Evolutionary conservation across 2,113 vertebrate genomes (phyloP), one percentile per base, ranked within the genome.

Genomic region (Phrynosoma platyrhinos): DNA sequence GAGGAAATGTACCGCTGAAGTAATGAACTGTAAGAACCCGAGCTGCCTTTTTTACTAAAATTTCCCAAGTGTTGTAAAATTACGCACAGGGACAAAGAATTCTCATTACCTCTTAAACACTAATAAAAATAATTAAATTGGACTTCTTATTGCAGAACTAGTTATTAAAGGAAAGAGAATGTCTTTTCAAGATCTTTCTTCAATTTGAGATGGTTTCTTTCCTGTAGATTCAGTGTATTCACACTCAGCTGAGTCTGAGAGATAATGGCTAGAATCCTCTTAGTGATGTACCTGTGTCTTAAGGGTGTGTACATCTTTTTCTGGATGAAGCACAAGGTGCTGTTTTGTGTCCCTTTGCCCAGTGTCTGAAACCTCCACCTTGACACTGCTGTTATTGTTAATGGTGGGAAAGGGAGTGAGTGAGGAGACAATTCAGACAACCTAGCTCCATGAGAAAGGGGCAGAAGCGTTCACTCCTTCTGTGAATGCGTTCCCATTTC

Each of bases 11-110:
- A 74, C 23, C 10, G 40, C 3, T 52, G 78, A 55, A 89, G 58
- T 84, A 84, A 90, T 76, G 77, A 87, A 80, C 55, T 40, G 52
- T 87, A 74, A 79, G 75, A 84, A 79, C 82, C 84, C 32, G 32
- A 62, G n/a, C 18, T 55, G 32, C 25, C 13, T 62, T 62, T 12
- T 87, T 81, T 84, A 85, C 77, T 74, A 71, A 87, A 58, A 87
- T 87, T 87, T 85, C 71, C 85, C 69, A 87, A 85, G 58, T 69
- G 82, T 30, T 82, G 27, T 77, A 88, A 69, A 90, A 76, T 87
- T 87, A 90, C 47, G 81, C 82, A 81, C 16, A 58, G 71, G 71
- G 77, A 84, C 66, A 87, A 83, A 87, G 53, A 84, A 74, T 83
- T 87, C 68, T 84, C 66, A 90, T 79, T 83, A 74, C n/a, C 62